phyloP scores from a whole-genome alignment of 2,888 invertebrate genomes.

The Tachina fera region DNA sequence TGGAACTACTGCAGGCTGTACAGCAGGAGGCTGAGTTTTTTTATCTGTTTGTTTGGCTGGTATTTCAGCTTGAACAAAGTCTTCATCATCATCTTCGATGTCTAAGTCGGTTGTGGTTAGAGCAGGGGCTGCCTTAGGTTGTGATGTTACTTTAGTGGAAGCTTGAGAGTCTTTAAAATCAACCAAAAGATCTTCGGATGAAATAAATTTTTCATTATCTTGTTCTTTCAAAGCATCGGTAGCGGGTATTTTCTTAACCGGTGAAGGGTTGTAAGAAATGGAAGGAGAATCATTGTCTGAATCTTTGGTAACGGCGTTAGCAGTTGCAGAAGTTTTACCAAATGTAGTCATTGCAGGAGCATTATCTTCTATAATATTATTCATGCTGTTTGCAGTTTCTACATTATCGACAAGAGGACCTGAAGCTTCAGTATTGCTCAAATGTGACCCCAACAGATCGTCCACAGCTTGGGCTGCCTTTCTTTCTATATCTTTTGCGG shows the following conservation, averaged over 20 bases:
- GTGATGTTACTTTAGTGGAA: constrained; percentile 53
- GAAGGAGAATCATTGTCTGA: constrained; percentile 82
- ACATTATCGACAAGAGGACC: constrained; percentile 68
- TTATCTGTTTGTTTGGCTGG: constrained; percentile 40
- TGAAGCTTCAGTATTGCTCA: constrained; percentile 57
- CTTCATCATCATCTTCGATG: constrained; percentile 75
- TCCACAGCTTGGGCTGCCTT: constrained; percentile 64
- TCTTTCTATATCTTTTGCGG: constrained; percentile 54
- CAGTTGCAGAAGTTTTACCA: constrained; percentile 62
- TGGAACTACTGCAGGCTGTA: constrained; percentile 68
- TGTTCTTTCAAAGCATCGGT: constrained; percentile 81
- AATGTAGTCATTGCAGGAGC: constrained; percentile 66
- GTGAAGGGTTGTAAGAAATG: constrained; percentile 81
- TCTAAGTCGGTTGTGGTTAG: constrained; percentile 78
- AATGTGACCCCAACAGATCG: constrained; percentile 63
- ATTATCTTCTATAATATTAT: constrained; percentile 71
- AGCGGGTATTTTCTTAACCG: constrained; percentile 80
- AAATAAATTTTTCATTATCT: constrained; percentile 82
- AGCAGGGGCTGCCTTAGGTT: constrained; percentile 29
- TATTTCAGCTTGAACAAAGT: constrained; percentile 69
- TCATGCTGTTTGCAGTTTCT: constrained; percentile 54
- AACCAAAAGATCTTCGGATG: constrained; percentile 81
- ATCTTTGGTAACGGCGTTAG: constrained; percentile 76
- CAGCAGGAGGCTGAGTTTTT: constrained; percentile 33
- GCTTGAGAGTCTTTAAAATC: constrained; percentile 78